Base-by-base conservation (phyloP, 2,888 invertebrate genomes). In the Heliconius sara region DNA sequence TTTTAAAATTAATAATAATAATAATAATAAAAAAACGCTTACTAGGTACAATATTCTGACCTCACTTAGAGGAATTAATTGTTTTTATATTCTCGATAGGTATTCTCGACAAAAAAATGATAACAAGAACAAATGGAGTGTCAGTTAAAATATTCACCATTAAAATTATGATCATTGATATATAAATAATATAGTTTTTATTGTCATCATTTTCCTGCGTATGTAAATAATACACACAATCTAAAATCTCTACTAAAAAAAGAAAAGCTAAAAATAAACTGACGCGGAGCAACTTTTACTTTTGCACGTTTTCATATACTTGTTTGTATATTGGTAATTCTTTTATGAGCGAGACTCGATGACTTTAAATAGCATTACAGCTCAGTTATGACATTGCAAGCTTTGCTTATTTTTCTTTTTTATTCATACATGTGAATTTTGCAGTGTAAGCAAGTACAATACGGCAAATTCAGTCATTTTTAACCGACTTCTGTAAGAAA, bases 301-400 rank as follows among this genome's bases (percentile, higher is more conserved):
- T 68, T 68, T 39, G 39, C 39, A 68, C 25, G 43, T 68, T 43
- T 39, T 68, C 39, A 25, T 39, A 34, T 68, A n/a, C 39, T 68
- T 68, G 68, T 39, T 68, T 39, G n/a, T 68, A n/a, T 67, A 39
- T 67, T 39, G 12, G 34, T 67, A 22, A 39, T 39, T 67, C 34
- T 68, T 39, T 68, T 68, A 68, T 19, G n/a, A 1, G 39, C 12
- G 39, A 22, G 39, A 13, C n/a, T 1, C 34, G 22, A 39, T 68
- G 39, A n/a, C 30, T n/a, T 22, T n/a, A 12, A 60, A 60, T 60
- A 74, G 74, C 74, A 34, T 27, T 71, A 52, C 52, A 78, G 63
- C n/a, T 77, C 27, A 68, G 57, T 52, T 52, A 52, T 19, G 52
- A 77, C 39, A 77, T 63, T 74, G 57, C 25, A 39, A 34, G 22